These are phyloP conservation scores for Silurus asotus DNA, from an alignment of 2,113 vertebrate species.

Conservation along the genomic window DNA sequence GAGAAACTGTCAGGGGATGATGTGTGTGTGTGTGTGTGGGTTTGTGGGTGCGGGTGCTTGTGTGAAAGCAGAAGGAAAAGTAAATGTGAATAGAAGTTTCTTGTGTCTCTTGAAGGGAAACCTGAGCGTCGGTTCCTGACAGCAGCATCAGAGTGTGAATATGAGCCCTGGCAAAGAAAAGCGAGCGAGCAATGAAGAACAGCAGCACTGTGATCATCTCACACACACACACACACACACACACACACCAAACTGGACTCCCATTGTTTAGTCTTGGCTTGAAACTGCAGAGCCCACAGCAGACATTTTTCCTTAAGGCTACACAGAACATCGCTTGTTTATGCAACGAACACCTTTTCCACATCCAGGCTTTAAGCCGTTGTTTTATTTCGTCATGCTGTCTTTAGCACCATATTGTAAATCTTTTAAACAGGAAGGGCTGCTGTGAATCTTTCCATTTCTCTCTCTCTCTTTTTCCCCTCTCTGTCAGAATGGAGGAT, in stretches of 20 bases:
- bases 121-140: slow-evolving; percentile 67
- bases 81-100: slow-evolving; percentile 71
- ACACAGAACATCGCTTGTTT: slow-evolving; percentile 4
- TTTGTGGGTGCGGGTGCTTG: slow-evolving; percentile 17
- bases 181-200: slow-evolving; percentile 56
- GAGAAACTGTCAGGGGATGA: slow-evolving; percentile 57
- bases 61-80: slow-evolving; percentile 54
- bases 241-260: slow-evolving; percentile 21
- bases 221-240: slow-evolving; percentile 5
- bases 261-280: slow-evolving; percentile 51
- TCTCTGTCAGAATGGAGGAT: slow-evolving; percentile 15
- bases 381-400: slow-evolving; percentile 42
- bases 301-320: slow-evolving; percentile 30
- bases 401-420: slow-evolving; percentile 33
- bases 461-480: slow-evolving; percentile 27
- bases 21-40: slow-evolving; percentile 40
- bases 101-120: slow-evolving; percentile 54
- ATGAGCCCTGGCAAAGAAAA: slow-evolving; percentile 63
- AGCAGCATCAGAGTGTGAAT: slow-evolving; percentile 60
- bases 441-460: slow-evolving; percentile 65
- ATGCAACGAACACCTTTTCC: slow-evolving; percentile 35
- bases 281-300: slow-evolving; percentile 22
- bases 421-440: slow-evolving; percentile 34
- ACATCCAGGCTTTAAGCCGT: slow-evolving; percentile 35
- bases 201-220: slow-evolving; percentile 44